Base-by-base conservation (phyloP, 2,888 invertebrate species). In the Scaptomyza reducta region DNA sequence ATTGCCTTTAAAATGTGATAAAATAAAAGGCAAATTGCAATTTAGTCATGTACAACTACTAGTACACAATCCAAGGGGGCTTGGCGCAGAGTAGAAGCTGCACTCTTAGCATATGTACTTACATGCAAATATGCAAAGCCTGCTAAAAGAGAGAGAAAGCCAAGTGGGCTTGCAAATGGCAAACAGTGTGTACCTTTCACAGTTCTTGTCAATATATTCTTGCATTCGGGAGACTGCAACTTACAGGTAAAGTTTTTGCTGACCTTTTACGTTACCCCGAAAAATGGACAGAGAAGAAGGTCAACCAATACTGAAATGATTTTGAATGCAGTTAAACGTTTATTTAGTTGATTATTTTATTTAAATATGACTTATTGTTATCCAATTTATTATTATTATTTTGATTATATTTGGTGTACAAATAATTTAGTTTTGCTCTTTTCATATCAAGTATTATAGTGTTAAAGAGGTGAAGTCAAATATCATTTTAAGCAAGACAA, bases 21-120 rank as follows among this genome's bases (percentile, higher is more conserved):
- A 84, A 88, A 87, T 88, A 88, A 88, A 82, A 88, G 71, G 69
- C 60, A 88, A 87, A 88, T 75, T 84, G 73, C 75, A 70, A 70
- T 74, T 86, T 81, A 75, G 69, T 65, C 66, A 46, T 70, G 65
- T 56, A 55, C 62, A 46, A 47, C 49, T 25, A 27, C 49, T 25
- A 27, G 25, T 44, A 45, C 44, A 60, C 56, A 61, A 33, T 35
- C 13, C 3, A 22, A 42, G 22, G 40, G 40, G 27, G 22, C 3
- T 3, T 3, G 22, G 0, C 22, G 22, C 3, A 22, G 22, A 22
- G 3, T 22, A 5, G 25, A 5, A 3, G 18, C 5, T 35, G 29
- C 31, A 18, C n/a, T 22, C 10, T n/a, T 41, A 25, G 27, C 42
- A 49, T 45, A 40, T 35, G 61, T 77, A 80, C 77, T 80, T 84